Evolutionary conservation across 2,888 invertebrate genomes (phyloP).

Genomic region (Lasiommata megera): DNA sequence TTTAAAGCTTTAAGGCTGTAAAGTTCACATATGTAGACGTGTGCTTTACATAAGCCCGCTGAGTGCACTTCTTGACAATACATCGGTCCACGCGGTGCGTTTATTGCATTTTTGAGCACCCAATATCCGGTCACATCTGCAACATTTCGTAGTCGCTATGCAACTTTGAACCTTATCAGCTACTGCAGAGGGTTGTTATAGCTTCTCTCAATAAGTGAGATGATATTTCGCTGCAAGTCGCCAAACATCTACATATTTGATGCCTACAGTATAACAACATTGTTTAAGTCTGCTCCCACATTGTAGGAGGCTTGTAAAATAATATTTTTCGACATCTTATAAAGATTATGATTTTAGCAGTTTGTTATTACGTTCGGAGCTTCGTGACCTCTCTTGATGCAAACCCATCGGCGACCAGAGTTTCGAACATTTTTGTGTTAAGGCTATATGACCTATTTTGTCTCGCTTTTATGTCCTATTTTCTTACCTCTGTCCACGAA

Average conservation of each 20-base stretch:
- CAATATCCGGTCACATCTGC: slow-evolving; percentile 26
- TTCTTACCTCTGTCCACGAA: no score
- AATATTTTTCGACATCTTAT: background rate
- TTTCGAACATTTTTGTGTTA: no score
- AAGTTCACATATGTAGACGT: slow-evolving; percentile 6
- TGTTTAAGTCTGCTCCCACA: slow-evolving; percentile 13
- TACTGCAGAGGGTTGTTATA: background rate
- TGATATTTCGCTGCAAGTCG: slow-evolving; percentile 21
- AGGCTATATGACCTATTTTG: no score
- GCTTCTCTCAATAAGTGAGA: background rate
- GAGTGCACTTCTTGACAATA: slow-evolving; percentile 28
- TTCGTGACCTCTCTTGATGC: no score
- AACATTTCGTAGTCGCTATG: background rate
- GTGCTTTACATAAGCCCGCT: slow-evolving; percentile 1
- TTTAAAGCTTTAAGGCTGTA: slow-evolving; percentile 5
- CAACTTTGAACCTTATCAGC: slow-evolving; percentile 1
- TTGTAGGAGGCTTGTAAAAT: slow-evolving; percentile 5
- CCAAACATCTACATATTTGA: slow-evolving; percentile 25
- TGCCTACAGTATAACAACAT: slow-evolving; percentile 19
- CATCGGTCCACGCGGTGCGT: slow-evolving; percentile 38
- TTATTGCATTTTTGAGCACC: slow-evolving; percentile 60
- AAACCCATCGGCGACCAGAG: no score
- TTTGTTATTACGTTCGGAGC: no score
- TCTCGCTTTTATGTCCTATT: no score
- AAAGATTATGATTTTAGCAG: background rate